Base-by-base conservation (phyloP, 2,888 invertebrate species). In the Macrosiphum euphorbiae region DNA sequence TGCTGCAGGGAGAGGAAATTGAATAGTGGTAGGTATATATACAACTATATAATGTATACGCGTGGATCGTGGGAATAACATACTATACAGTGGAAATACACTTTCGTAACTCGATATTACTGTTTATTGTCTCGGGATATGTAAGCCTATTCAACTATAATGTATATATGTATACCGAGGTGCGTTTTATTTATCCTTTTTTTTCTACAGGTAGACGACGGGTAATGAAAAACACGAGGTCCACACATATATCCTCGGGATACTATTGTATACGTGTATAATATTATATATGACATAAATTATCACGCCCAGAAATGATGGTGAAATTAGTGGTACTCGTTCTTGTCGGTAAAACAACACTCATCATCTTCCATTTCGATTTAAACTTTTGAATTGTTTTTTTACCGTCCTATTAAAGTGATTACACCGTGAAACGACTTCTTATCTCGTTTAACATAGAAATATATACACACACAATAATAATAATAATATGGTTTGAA, bases 71-170 rank as follows among this genome's bases (percentile, higher is more conserved):
- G 90, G 90, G 93, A 94, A 94, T 88, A 92, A 50, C 20, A 88
- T 88, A n/a, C n/a, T n/a, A 35, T 41, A 28, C 92, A 41, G 52
- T 78, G 3, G 55, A 89, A 92, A 89, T 86, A 61, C 58, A 90
- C 93, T 90, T 94, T 94, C 93, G 93, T 94, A 94, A 94, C 11
- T 85, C 93, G 93, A 94, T 94, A 94, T 94, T 90, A 61, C 61
- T 58, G 93, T 88, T 92, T 88, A 88, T 92, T 88, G 92, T 92
- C 87, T 92, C 67, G 87, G 55, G 35, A 78, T 52, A 28, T 50
- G 88, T 84, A 84, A 52, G 78, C 90, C 90, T 55, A 91, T 91
- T 58, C 91, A 86, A 58, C 44, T 41, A 55, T 35, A 61, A 28
- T 58, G 55, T 84, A 67, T 61, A 28, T 28, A 44, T 44, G 26